Base-by-base conservation (phyloP, 2,888 invertebrate species). In the Pherbina coryleti region DNA sequence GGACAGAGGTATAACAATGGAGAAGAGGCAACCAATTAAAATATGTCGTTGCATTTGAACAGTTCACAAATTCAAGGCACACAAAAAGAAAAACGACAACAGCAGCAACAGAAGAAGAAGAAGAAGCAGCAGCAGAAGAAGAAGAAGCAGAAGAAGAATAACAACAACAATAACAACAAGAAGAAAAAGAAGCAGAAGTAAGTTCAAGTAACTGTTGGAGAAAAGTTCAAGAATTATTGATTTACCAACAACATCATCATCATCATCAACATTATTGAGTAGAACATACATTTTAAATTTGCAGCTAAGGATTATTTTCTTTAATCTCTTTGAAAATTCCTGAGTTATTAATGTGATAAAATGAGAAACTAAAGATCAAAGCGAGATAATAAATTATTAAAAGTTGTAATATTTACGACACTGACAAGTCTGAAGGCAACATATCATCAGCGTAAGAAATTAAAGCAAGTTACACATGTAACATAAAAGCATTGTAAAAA, bases 51-150 rank as follows among this genome's bases (percentile, higher is more conserved):
- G 55, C 3, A 44, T 11, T 44, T 8, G 44, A 44, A 44, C 14
- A 44, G 44, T 44, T 44, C 1, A n/a, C n/a, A 22, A 72, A 77
- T 77, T 72, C 77, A 72, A 72, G 77, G 77, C 77, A 77, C 66
- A 77, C 19, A 74, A 74, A 73, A 67, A 34, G 64, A 62, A 77
- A 60, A 72, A 34, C 44, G 37, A 34, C 53, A 22, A 44, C 37
- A 72, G 60, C n/a, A 25, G 8, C 5, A n/a, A 5, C 28, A 55
- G 9, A 5, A 51, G n/a, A 3, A 60, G 34, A 31, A 44, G 11
- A n/a, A 57, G 8, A 17, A n/a, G 17, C 28, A 55, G 9, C 14
- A 51, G n/a, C 9, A 60, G 34, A 31, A 44, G 11, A n/a, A 57
- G n/a, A 74, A 64, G n/a, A n/a, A n/a, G n/a, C 66, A 77, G 14